Conservation (phyloP, 2,797 vertebrate species). For the Muscicapa comitata region DNA sequence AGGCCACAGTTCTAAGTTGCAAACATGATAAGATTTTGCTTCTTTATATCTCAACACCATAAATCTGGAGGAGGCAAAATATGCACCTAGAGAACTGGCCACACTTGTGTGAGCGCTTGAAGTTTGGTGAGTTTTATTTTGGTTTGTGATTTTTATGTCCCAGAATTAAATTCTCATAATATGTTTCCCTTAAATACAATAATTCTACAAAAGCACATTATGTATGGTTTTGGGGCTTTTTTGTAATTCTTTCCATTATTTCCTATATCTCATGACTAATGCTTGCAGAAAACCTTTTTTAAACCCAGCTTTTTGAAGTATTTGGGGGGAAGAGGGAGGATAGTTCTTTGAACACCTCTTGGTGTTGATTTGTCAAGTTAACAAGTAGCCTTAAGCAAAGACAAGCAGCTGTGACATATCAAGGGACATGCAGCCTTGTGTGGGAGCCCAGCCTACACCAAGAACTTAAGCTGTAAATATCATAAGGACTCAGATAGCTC, state of each 20-base stretch:
- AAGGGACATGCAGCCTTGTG: not conserved
- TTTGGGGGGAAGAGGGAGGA: not conserved
- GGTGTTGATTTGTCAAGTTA: not conserved
- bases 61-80: not conserved
- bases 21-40: fast-evolving
- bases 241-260: not conserved
- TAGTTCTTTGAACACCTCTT: constrained; percentile 1
- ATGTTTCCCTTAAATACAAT: not conserved
- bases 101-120: not conserved
- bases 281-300: not conserved
- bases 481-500: not conserved
- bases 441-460: not conserved
- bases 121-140: not conserved
- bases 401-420: not conserved
- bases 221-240: not conserved
- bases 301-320: not conserved
- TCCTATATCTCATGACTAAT: not conserved
- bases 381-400: constrained; percentile 37
- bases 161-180: not conserved
- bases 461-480: constrained; percentile 7
- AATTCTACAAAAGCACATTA: not conserved
- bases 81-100: not conserved
- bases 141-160: not conserved
- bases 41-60: not conserved
- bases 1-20: not conserved